A percentile compares a stretch with the other conserved stretches of the same genome.
Conservation (phyloP, 2,113 vertebrate species). For the Pseudonaja textilis region DNA sequence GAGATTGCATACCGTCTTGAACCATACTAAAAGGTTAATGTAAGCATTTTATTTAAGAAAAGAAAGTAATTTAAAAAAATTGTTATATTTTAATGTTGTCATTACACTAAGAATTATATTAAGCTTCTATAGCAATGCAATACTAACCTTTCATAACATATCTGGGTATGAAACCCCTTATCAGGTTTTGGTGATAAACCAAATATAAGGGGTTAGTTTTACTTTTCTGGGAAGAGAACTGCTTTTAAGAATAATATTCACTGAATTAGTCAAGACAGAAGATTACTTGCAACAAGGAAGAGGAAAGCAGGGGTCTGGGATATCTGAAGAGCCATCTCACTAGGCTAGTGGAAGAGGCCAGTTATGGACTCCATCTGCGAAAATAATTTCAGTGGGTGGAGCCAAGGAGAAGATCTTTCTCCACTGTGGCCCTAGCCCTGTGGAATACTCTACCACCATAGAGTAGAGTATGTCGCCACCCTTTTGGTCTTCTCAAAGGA, state of each 20-base stretch:
- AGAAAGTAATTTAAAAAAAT: background rate
- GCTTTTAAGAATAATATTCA: constrained; percentile 1
- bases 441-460: background rate
- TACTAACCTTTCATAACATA: background rate
- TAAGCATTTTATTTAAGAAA: background rate
- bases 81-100: rapidly evolving
- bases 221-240: background rate
- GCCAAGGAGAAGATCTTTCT: background rate
- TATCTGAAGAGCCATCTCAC: background rate
- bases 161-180: background rate
- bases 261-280: constrained; percentile 7
- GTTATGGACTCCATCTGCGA: background rate
- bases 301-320: background rate
- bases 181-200: background rate
- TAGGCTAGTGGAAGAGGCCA: background rate
- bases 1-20: background rate
- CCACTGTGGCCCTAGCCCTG: background rate
- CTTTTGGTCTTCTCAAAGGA: background rate
- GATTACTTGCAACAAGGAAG: background rate
- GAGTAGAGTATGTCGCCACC: background rate
- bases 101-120: background rate
- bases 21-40: rapidly evolving
- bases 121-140: rapidly evolving
- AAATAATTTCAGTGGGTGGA: background rate
- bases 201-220: background rate